These are phyloP conservation scores for Phenacoccus solenopsis DNA, from an alignment of 1,140 invertebrate species.

Conservation along the genomic window DNA sequence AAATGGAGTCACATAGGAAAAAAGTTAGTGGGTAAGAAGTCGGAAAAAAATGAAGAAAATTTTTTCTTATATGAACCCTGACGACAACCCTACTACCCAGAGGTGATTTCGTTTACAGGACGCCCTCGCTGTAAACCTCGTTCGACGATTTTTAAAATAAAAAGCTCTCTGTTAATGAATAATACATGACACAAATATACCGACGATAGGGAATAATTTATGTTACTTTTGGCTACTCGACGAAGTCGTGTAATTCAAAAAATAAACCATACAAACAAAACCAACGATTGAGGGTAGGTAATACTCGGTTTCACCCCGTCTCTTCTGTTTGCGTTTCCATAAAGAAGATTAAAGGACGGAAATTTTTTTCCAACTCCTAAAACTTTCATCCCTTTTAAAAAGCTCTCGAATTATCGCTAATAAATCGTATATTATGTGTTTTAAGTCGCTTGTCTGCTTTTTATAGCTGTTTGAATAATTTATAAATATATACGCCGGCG, in stretches of 20 bases:
- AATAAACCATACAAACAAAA: neutral
- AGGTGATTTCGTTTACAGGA: too few relatives aligned
- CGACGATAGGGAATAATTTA: neutral
- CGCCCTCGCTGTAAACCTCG: too few relatives aligned
- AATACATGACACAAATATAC: neutral
- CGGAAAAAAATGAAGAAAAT: too few relatives aligned
- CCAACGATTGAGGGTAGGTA: neutral
- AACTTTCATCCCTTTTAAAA: neutral
- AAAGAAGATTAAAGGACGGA: conserved; percentile 1
- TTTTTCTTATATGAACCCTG: too few relatives aligned
- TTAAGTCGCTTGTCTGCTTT: neutral
- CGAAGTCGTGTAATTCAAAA: neutral
- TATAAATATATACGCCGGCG: neutral
- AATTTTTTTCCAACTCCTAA: neutral
- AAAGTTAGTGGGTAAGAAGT: too few relatives aligned
- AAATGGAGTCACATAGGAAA: too few relatives aligned
- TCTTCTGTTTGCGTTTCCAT: neutral
- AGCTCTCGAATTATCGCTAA: conserved; percentile 1
- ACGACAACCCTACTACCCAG: too few relatives aligned
- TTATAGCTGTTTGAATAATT: neutral
- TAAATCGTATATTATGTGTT: neutral
- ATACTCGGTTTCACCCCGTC: neutral
- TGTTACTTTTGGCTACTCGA: neutral
- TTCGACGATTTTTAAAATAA: too few relatives aligned
- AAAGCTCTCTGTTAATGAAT: neutral